Percentiles rank a stretch among this genome's conserved stretches.
Conservation (phyloP, 2,113 vertebrate genomes). For the Heterochromis multidens region DNA sequence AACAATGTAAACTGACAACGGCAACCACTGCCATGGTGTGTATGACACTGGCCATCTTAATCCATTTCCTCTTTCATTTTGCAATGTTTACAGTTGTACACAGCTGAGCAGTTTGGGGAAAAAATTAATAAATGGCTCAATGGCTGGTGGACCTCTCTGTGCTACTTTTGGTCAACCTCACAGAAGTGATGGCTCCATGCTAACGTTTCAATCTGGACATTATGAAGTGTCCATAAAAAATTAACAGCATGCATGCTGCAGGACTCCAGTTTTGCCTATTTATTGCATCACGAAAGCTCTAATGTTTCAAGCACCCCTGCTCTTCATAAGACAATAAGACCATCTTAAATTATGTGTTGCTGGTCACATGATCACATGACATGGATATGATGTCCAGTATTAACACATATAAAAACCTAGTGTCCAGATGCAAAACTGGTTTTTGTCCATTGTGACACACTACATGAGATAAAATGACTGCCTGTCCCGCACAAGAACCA, state of each 20-base stretch:
- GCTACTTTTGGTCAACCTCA: background rate
- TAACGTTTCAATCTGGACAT: background rate
- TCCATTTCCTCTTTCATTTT: background rate
- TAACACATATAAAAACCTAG: background rate
- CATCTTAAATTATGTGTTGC: background rate
- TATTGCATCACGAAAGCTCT: background rate
- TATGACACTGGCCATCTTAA: background rate
- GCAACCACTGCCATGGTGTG: background rate
- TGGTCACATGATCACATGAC: background rate
- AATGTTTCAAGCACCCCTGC: background rate
- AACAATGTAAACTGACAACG: background rate
- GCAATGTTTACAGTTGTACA: background rate
- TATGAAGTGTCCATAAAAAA: rapidly evolving
- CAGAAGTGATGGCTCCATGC: background rate
- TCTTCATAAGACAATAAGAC: background rate
- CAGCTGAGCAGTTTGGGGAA: background rate
- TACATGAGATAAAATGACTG: rapidly evolving
- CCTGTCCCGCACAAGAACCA: background rate
- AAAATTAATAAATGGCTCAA: background rate
- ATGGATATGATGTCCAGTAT: background rate
- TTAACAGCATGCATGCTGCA: background rate
- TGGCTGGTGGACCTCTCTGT: background rate
- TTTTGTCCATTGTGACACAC: background rate
- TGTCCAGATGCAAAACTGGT: background rate
- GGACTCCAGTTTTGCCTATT: background rate